Percentiles rank a stretch among this genome's conserved stretches.
Conservation (phyloP, 2,888 invertebrate genomes). For the Drosophila nr. perissopoda region DNA sequence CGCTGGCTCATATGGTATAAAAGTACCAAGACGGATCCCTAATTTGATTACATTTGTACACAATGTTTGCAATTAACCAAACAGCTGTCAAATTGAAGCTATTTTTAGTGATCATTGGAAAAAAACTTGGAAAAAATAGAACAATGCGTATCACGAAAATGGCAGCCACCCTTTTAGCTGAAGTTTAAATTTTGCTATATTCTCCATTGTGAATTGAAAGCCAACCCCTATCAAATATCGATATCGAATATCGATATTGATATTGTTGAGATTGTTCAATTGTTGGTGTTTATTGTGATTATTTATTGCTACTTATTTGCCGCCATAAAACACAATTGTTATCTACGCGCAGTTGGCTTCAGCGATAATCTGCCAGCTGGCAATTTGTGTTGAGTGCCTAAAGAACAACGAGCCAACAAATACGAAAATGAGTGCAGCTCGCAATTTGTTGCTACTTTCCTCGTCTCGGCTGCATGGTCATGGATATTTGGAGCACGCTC, state of each 20-base stretch:
- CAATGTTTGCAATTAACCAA: neutral
- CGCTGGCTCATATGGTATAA: neutral
- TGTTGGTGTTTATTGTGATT: neutral
- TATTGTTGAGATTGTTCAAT: neutral
- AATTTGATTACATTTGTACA: neutral
- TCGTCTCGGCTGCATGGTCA: slow-evolving; percentile 90
- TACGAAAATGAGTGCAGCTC: slow-evolving; percentile 33
- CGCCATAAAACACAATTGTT: neutral
- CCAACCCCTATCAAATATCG: neutral
- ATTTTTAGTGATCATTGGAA: neutral
- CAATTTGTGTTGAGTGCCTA: neutral
- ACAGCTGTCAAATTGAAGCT: neutral
- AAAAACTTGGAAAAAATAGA: neutral
- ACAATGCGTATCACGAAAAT: neutral
- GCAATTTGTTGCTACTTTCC: slow-evolving; percentile 87
- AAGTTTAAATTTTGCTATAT: neutral
- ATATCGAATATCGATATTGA: neutral
- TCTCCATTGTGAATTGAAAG: neutral
- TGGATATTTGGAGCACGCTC: slow-evolving; percentile 89
- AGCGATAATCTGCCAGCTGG: neutral
- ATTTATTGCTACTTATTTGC: neutral
- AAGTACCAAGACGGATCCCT: neutral
- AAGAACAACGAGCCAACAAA: neutral
- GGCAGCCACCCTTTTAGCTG: neutral
- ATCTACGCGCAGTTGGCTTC: neutral